A percentile compares a stretch with the other conserved stretches of the same genome.
Evolutionary conservation across 2,797 vertebrate genomes (phyloP).

Genomic region (Hippoglossus hippoglossus): DNA sequence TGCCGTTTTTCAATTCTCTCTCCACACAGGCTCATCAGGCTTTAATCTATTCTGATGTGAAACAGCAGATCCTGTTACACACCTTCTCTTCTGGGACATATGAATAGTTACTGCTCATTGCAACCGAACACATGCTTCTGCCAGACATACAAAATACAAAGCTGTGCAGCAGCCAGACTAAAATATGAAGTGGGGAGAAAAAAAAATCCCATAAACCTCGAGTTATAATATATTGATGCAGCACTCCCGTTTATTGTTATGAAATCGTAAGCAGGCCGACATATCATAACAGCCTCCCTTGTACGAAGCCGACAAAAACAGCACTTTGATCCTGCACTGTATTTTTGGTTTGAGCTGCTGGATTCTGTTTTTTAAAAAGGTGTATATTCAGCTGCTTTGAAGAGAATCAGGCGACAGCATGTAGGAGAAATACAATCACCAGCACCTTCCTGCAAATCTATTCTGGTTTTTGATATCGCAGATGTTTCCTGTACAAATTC

Average conservation of each 20-base stretch:
- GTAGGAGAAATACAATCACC: constrained; percentile 43
- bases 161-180: background rate
- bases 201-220: constrained; percentile 1
- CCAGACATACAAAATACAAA: constrained; percentile 13
- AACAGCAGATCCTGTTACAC: constrained; percentile 26
- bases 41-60: constrained; percentile 8
- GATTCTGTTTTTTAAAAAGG: constrained; percentile 26
- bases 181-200: constrained; percentile 14
- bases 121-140: constrained; percentile 34
- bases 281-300: constrained; percentile 27
- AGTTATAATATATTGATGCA: constrained; percentile 52
- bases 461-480: constrained; percentile 5
- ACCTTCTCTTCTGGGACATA: constrained; percentile 25
- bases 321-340: constrained; percentile 60
- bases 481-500: constrained; percentile 18
- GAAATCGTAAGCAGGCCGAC: constrained; percentile 39
- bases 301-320: constrained; percentile 51
- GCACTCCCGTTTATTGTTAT: constrained; percentile 44
- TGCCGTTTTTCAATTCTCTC: background rate
- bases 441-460: constrained; percentile 7
- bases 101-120: background rate
- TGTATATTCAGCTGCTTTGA: constrained; percentile 54
- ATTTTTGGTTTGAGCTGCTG: constrained; percentile 44
- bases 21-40: constrained; percentile 7
- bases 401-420: constrained; percentile 61